Base-by-base conservation (phyloP, 2,888 invertebrate species). In the Orthosia gracilis region DNA sequence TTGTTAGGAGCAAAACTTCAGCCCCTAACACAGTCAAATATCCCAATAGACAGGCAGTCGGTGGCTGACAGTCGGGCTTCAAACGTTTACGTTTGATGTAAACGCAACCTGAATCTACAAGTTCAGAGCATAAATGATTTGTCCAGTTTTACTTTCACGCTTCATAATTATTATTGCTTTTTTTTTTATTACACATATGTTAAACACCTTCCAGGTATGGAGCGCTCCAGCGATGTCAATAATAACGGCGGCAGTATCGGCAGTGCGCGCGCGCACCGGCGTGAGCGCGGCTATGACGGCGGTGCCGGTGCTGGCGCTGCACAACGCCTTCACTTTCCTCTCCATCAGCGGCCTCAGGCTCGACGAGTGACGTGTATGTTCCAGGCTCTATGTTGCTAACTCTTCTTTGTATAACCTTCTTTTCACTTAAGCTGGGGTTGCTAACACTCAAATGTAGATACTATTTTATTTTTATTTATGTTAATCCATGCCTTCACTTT, bases 301-400 rank as follows among this genome's bases (percentile, higher is more conserved):
- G 78, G 97, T 98, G 94, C 98, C 98, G 68, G 98, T 98, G 83
- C 97, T 97, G 84, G 98, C 98, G 92, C 97, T 98, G 89, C 98
- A 98, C 95, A 98, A 98, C 95, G 97, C 98, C 85, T 97, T 97
- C 96, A 98, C 98, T 89, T 98, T 98, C 96, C 97, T 98, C 86
- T 98, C 98, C 81, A 97, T 98, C 92, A 98, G 98, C 94, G 98
- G 98, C 26, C 97, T 98, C 85, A 96, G 98, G 87, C 97, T 98
- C 92, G 98, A 95, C 91, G 96, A 96, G 92, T 96, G 93, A 95
- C 68, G 66, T 63, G 76, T 69, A 52, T 45, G 17, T 40, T 26
- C 72, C 57, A 75, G 73, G 72, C 70, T 83, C 66, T 40, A 61
- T 62, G 40, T 54, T 63, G 17, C n/a, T 17, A 58, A 47, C 49